These are phyloP conservation scores for Melopsittacus undulatus DNA, from an alignment of 2,797 vertebrate species.

Conservation along the genomic window DNA sequence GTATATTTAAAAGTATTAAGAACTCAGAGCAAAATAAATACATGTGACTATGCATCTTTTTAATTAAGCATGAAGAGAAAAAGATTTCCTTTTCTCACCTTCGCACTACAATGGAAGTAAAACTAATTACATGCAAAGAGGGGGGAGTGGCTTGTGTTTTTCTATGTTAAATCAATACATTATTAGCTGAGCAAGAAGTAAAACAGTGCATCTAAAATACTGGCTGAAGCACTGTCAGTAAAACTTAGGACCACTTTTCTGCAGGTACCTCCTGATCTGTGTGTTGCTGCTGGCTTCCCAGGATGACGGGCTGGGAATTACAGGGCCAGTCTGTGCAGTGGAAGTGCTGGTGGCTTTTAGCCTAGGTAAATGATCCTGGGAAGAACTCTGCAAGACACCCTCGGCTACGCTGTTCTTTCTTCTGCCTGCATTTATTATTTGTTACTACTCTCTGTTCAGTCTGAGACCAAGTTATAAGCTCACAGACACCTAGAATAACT, in stretches of 20 bases:
- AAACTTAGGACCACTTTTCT: not conserved
- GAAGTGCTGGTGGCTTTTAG: not conserved
- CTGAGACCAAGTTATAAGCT: not conserved
- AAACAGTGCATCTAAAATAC: not conserved
- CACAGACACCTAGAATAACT: not conserved
- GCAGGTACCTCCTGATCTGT: rapidly evolving
- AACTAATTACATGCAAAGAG: not conserved
- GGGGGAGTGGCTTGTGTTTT: not conserved
- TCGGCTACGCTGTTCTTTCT: not conserved
- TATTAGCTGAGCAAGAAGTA: not conserved
- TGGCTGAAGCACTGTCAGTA: not conserved
- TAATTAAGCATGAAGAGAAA: not conserved
- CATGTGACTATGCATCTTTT: not conserved
- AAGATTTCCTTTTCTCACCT: not conserved
- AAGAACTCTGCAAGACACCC: not conserved
- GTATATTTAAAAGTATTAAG: not conserved
- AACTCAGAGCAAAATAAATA: not conserved
- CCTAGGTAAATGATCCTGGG: not conserved
- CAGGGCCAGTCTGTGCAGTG: not conserved
- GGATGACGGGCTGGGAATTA: not conserved
- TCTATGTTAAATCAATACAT: not conserved
- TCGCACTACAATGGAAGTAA: not conserved
- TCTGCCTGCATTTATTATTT: not conserved
- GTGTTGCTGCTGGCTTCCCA: not conserved
- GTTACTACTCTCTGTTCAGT: not conserved